Conservation (phyloP, 1,140 invertebrate genomes). For the Stegodyphus mimosarum region DNA sequence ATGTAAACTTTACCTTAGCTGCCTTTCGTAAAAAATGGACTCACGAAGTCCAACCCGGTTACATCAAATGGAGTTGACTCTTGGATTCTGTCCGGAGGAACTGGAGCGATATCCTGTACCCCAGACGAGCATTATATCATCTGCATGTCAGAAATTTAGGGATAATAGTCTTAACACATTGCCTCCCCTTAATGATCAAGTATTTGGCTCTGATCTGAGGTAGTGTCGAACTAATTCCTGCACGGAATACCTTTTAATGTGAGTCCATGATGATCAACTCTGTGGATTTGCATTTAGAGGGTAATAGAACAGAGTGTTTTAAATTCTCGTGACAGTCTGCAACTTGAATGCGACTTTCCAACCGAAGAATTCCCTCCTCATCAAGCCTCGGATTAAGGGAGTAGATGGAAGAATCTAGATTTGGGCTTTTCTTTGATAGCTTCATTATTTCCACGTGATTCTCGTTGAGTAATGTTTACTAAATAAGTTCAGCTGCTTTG, state of each 20-base stretch:
- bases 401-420: neutral
- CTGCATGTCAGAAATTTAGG: neutral
- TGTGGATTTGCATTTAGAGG: neutral
- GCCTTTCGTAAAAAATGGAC: neutral
- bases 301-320: neutral
- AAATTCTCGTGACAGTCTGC: neutral
- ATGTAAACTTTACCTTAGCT: neutral
- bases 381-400: slow-evolving; percentile 11
- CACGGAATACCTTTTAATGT: neutral
- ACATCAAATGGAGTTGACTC: neutral
- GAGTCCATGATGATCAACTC: neutral
- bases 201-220: neutral
- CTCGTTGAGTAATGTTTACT: too few species aligned
- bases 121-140: neutral
- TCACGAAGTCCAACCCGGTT: neutral
- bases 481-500: too few species aligned
- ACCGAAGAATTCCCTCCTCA: too few species aligned
- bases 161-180: neutral
- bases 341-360: slow-evolving; percentile 1
- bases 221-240: neutral
- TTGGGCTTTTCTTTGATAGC: too few species aligned
- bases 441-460: too few species aligned
- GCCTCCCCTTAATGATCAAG: slow-evolving; percentile 2
- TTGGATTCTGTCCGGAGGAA: neutral
- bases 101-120: slow-evolving; percentile 5